Percentiles rank a stretch among this genome's conserved stretches.
phyloP scores from a whole-genome alignment of 1,140 invertebrate species.

The Pararge aegeria region DNA sequence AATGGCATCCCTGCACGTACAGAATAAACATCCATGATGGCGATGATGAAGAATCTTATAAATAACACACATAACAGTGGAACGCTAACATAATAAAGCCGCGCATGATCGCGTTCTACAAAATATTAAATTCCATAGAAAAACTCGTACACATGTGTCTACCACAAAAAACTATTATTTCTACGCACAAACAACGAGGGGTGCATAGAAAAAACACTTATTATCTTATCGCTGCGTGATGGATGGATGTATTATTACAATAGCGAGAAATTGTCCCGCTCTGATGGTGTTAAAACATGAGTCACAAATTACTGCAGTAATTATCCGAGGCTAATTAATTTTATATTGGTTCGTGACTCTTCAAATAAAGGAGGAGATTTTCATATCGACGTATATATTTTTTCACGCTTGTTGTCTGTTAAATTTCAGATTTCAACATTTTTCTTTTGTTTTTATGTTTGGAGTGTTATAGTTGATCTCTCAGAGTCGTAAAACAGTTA shows the following conservation, averaged over 20 bases:
- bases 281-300: constrained; percentile 16
- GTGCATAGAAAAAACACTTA: constrained; percentile 65
- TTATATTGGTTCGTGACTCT: not conserved
- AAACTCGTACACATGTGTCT: constrained; percentile 38
- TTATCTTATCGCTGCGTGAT: constrained; percentile 64
- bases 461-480: no score
- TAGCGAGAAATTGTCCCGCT: constrained; percentile 32
- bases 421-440: no score
- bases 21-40: no score
- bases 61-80: not conserved
- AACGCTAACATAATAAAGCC: constrained; percentile 17
- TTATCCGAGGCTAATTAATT: constrained; percentile 12
- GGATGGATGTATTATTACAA: constrained; percentile 54
- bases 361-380: no score
- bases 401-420: no score
- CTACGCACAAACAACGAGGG: constrained; percentile 46
- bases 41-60: not conserved
- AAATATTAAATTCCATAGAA: constrained; percentile 26
- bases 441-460: no score
- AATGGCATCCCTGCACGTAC: no score
- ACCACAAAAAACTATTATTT: constrained; percentile 48
- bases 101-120: constrained; percentile 12
- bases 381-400: no score
- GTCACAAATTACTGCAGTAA: constrained; percentile 13
- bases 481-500: no score